Percentiles rank a stretch among this genome's conserved stretches.
phyloP scores from a whole-genome alignment of 1,140 invertebrate species.

The Gonioctena quinquepunctata region DNA sequence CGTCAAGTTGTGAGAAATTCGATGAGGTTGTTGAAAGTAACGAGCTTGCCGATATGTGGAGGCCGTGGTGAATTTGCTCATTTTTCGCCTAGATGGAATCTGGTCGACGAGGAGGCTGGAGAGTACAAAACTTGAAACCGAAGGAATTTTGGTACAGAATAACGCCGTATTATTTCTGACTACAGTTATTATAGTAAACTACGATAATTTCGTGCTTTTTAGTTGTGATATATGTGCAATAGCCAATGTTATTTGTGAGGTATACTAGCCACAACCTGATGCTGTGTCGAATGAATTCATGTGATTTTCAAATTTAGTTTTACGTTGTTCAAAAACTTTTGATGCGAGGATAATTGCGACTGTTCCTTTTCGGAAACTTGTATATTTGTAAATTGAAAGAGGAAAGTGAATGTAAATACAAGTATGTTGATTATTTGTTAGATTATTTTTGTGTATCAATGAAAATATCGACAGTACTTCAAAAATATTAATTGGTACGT shows the following conservation, averaged over 20 bases:
- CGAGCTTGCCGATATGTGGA: slow-evolving; percentile 45
- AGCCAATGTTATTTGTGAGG: neutral
- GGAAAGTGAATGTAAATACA: neutral
- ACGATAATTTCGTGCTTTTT: neutral
- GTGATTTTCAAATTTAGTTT: neutral
- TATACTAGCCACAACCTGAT: neutral
- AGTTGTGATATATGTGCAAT: slow-evolving; percentile 4
- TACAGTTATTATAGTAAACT: neutral
- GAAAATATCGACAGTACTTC: too few species aligned
- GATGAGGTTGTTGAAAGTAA: slow-evolving; percentile 35
- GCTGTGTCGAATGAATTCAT: neutral
- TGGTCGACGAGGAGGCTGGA: neutral
- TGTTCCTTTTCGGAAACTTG: neutral
- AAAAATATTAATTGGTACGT: too few species aligned
- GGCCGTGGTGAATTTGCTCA: slow-evolving; percentile 46
- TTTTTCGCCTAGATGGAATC: too few species aligned
- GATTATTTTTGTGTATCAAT: neutral
- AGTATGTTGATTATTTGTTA: neutral
- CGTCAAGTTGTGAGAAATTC: slow-evolving; percentile 20
- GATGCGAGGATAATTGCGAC: neutral
- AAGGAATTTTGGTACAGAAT: too few species aligned
- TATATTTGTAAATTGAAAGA: neutral
- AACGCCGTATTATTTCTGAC: neutral
- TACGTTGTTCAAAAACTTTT: too few species aligned
- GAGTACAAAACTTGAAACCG: neutral